Evolutionary conservation across 2,888 invertebrate genomes (phyloP).

Genomic region (Tipula confusa): DNA sequence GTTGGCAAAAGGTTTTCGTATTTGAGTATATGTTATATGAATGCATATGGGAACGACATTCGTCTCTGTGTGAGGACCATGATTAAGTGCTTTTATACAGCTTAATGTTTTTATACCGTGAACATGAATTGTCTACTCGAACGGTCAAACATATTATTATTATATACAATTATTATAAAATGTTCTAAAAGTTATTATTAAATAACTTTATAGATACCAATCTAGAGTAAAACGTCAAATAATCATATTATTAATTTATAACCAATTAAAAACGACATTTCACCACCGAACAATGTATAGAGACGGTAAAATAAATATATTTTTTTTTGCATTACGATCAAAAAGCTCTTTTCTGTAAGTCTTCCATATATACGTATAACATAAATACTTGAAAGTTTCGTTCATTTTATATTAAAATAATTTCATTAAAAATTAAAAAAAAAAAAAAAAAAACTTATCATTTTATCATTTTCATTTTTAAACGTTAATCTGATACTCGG

Average conservation of each 20-base stretch:
- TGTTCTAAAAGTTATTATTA: no score
- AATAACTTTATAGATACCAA: no score
- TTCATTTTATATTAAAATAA: not conserved
- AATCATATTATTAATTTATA: not conserved
- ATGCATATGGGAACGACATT: not conserved
- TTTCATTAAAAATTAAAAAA: not conserved
- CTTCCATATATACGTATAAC: not conserved
- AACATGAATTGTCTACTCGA: not conserved
- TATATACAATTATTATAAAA: no score
- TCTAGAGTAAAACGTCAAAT: no score
- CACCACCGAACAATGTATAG: no score
- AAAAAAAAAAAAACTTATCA: not conserved
- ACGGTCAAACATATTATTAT: not conserved
- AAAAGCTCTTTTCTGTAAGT: not conserved
- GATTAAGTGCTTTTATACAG: constrained; percentile 6
- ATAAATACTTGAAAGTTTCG: not conserved
- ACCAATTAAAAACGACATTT: not conserved
- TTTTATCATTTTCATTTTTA: not conserved
- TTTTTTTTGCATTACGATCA: not conserved
- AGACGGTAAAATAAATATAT: not conserved
- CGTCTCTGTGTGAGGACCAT: not conserved
- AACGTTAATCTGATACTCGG: not conserved
- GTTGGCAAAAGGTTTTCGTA: constrained; percentile 5
- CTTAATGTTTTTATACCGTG: not conserved
- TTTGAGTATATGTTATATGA: not conserved